Conservation (phyloP, 2,888 invertebrate genomes). For the Microdon myrmicae region DNA sequence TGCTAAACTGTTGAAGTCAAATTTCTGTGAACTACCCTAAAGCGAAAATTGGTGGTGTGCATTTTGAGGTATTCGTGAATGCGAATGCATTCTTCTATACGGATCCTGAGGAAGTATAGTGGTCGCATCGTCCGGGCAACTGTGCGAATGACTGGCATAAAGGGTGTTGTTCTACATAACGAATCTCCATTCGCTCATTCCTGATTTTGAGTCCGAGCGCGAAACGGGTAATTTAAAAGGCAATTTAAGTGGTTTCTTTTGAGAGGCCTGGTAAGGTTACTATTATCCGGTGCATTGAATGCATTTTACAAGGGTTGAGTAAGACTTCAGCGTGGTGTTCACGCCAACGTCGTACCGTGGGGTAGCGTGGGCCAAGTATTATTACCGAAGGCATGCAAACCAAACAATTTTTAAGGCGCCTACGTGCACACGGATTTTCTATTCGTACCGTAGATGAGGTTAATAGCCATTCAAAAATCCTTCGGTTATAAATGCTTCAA, state of each 20-base stretch:
- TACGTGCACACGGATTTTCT: neutral
- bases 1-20: slow-evolving; percentile 30
- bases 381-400: slow-evolving; percentile 12
- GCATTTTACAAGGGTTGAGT: slow-evolving; percentile 30
- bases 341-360: slow-evolving; percentile 9
- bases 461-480: slow-evolving; percentile 41
- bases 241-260: slow-evolving; percentile 48
- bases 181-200: slow-evolving; percentile 26
- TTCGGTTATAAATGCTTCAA: slow-evolving; percentile 10
- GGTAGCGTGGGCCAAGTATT: slow-evolving; percentile 8
- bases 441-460: slow-evolving; percentile 1
- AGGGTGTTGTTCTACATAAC: slow-evolving; percentile 32
- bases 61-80: too few species aligned
- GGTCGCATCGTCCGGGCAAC: too few species aligned
- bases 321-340: slow-evolving; percentile 38
- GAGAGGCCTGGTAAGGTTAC: slow-evolving; percentile 32
- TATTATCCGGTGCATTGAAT: slow-evolving; percentile 50
- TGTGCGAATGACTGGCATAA: too few species aligned
- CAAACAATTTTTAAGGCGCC: slow-evolving; percentile 16
- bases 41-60: too few species aligned
- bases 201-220: slow-evolving; percentile 14
- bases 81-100: too few species aligned
- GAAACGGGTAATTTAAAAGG: slow-evolving; percentile 46
- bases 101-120: too few species aligned
- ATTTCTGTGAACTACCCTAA: too few species aligned